Conservation (phyloP, 2,888 invertebrate genomes). For the Teinopalpus imperialis region DNA sequence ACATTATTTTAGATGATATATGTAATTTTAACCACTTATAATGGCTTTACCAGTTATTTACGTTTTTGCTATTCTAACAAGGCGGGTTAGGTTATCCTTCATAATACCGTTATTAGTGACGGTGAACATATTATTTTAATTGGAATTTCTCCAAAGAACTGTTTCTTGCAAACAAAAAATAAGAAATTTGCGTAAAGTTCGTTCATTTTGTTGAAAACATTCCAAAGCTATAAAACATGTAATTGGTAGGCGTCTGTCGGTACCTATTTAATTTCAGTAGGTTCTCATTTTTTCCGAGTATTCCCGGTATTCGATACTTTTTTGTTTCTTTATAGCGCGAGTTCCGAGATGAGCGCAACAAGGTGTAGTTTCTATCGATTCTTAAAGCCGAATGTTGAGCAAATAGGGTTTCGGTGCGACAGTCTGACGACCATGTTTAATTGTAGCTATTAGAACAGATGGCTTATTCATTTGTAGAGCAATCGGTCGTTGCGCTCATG, state of each 20-base stretch:
- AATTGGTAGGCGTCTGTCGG: neutral
- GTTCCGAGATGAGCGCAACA: constrained; percentile 15
- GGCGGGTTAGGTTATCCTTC: constrained; percentile 19
- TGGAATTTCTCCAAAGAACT: constrained; percentile 1
- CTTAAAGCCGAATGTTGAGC: constrained; percentile 61
- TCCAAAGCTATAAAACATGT: constrained; percentile 1
- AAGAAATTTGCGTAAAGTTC: neutral
- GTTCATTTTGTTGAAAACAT: constrained; percentile 4
- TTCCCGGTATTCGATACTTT: constrained; percentile 3
- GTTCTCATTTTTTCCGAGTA: constrained; percentile 3
- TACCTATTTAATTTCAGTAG: neutral
- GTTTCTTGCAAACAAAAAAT: constrained; percentile 7
- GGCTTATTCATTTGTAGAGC: constrained; percentile 82
- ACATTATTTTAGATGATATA: constrained; percentile 52
- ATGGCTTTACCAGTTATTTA: constrained; percentile 38
- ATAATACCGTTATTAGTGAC: constrained; percentile 19
- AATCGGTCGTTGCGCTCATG: constrained; percentile 77
- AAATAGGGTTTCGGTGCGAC: constrained; percentile 49
- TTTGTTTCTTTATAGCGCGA: no score
- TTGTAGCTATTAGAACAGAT: constrained; percentile 80
- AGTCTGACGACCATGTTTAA: constrained; percentile 75
- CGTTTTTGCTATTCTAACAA: constrained; percentile 26
- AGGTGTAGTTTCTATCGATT: constrained; percentile 39
- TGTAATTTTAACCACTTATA: constrained; percentile 47
- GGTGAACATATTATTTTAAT: constrained; percentile 12